A percentile compares a stretch with the other conserved stretches of the same genome.
phyloP scores from a whole-genome alignment of 1,140 invertebrate species.

The Euschistus heros region DNA sequence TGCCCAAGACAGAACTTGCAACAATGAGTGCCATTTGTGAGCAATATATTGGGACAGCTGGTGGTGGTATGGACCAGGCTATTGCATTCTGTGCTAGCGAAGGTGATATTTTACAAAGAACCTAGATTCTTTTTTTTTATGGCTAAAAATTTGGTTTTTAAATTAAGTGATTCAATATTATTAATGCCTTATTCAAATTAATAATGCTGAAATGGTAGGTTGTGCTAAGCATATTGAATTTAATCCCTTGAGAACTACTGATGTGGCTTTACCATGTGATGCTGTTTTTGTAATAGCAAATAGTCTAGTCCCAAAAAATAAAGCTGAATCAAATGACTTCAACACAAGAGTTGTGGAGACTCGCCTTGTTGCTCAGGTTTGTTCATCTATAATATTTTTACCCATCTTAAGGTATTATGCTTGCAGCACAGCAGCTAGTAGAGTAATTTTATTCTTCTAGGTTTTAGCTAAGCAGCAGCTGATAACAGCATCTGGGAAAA shows the following conservation, averaged over 20 bases:
- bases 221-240: slow-evolving; percentile 89
- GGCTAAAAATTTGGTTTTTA: too few species aligned
- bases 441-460: slow-evolving; percentile 35
- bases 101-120: slow-evolving; percentile 41
- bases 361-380: slow-evolving; percentile 72
- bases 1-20: slow-evolving; percentile 69
- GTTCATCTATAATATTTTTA: background rate
- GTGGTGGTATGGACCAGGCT: slow-evolving; percentile 99
- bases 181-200: slow-evolving; percentile 15
- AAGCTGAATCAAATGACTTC: slow-evolving; percentile 81
- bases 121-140: too few species aligned
- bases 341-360: slow-evolving; percentile 94
- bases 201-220: slow-evolving; percentile 37
- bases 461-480: slow-evolving; percentile 57
- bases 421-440: too few species aligned
- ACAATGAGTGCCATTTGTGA: slow-evolving; percentile 79
- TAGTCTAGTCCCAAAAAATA: slow-evolving; percentile 81
- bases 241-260: slow-evolving; percentile 67
- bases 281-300: slow-evolving; percentile 89
- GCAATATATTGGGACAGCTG: slow-evolving; percentile 86
- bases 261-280: slow-evolving; percentile 67
- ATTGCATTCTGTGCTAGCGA: slow-evolving; percentile 85
- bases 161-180: background rate
- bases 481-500: slow-evolving; percentile 43
- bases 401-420: background rate